These are phyloP conservation scores for Trichopria drosophilae DNA, from an alignment of 2,888 invertebrate species.

Conservation along the genomic window DNA sequence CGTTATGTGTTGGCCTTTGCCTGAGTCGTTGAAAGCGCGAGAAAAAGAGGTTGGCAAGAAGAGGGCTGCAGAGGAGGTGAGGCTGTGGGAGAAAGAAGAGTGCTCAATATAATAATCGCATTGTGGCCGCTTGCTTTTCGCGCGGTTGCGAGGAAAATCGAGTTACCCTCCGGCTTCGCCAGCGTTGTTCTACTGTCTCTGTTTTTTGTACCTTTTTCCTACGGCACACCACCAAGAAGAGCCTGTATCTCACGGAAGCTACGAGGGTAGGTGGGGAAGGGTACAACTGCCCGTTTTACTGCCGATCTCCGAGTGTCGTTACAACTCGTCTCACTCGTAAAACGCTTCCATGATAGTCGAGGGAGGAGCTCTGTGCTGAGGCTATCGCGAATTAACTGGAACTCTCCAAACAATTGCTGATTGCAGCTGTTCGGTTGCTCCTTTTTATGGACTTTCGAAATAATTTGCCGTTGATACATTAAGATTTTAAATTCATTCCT, in stretches of 20 bases:
- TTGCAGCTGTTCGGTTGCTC: too few species aligned
- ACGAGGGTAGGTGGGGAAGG: slow-evolving; percentile 15
- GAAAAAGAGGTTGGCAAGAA: slow-evolving; percentile 23
- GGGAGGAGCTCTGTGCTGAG: too few species aligned
- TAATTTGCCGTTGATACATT: too few species aligned
- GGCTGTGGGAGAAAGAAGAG: slow-evolving; percentile 12
- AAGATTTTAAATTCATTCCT: too few species aligned
- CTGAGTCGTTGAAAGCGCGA: slow-evolving; percentile 25
- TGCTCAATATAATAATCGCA: slow-evolving; percentile 34
- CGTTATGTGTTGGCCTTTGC: slow-evolving; percentile 30
- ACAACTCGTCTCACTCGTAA: slow-evolving; percentile 14
- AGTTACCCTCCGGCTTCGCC: slow-evolving; percentile 6
- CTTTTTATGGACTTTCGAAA: too few species aligned
- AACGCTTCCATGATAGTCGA: too few species aligned
- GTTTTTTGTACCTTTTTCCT: neutral
- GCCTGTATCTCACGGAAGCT: slow-evolving; percentile 2
- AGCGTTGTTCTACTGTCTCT: slow-evolving; percentile 7
- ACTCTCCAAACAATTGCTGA: too few species aligned
- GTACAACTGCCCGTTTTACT: slow-evolving; percentile 13
- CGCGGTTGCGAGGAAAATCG: slow-evolving; percentile 19
- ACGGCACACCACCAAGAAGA: too few species aligned
- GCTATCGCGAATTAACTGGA: too few species aligned
- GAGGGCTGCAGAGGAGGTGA: slow-evolving; percentile 13
- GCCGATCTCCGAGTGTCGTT: slow-evolving; percentile 11
- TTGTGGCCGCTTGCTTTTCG: slow-evolving; percentile 13